These are phyloP conservation scores for Oplegnathus fasciatus DNA, from an alignment of 2,113 vertebrate genomes.

Conservation along the genomic window DNA sequence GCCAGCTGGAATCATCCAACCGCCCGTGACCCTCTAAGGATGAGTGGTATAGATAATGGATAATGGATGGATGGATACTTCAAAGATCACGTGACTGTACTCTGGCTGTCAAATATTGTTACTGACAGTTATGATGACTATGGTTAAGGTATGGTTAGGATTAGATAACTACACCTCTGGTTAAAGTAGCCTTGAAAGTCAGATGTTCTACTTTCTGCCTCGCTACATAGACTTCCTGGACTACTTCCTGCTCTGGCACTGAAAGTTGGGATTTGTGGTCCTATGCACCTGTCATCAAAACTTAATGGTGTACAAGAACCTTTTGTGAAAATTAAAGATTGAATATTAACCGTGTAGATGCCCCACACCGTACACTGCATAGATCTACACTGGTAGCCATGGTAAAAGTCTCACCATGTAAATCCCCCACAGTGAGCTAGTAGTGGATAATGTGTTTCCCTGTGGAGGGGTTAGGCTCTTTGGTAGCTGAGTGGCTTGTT, in stretches of 20 bases:
- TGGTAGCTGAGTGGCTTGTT: constrained; percentile 53
- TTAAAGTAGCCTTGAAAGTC: no score
- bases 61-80: no score
- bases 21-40: no score
- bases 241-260: no score
- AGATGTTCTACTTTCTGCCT: no score
- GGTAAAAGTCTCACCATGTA: background rate
- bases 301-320: no score
- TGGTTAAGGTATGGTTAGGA: background rate
- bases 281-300: background rate
- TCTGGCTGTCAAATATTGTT: background rate
- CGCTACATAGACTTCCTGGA: no score
- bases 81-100: background rate
- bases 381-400: background rate
- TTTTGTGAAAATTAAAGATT: background rate
- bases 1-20: no score
- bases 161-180: no score
- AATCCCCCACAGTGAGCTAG: background rate
- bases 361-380: background rate
- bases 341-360: background rate
- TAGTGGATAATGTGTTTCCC: constrained; percentile 2
- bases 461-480: constrained; percentile 25
- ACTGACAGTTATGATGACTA: background rate
- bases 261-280: background rate
- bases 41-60: no score